phyloP scores from a whole-genome alignment of 2,888 invertebrate genomes.

The Limnephilus marmoratus region DNA sequence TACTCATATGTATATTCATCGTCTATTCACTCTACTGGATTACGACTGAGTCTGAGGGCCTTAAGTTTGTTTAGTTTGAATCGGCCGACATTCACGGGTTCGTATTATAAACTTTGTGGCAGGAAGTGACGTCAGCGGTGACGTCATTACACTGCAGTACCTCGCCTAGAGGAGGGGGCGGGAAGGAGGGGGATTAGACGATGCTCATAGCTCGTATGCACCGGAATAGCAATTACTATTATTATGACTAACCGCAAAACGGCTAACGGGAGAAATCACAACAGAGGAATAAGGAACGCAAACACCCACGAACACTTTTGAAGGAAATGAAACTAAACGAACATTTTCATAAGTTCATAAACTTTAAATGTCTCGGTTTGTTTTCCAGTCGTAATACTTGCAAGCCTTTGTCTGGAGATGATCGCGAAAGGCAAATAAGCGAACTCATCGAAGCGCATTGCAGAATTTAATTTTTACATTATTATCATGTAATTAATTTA shows the following conservation, averaged over 20 bases:
- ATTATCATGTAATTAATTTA: background rate
- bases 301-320: background rate
- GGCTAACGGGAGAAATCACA: background rate
- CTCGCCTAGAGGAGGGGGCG: background rate
- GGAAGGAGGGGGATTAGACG: background rate
- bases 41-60: background rate
- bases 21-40: background rate
- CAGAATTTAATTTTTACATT: background rate
- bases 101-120: constrained; percentile 20
- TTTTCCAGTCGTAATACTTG: background rate
- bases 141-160: constrained; percentile 55
- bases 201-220: background rate
- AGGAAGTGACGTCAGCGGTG: constrained; percentile 57
- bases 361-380: background rate
- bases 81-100: background rate
- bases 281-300: background rate
- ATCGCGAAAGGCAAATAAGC: background rate
- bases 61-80: background rate
- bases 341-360: background rate
- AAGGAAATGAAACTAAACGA: background rate
- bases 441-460: background rate
- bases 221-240: constrained; percentile 4
- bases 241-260: background rate
- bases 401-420: background rate
- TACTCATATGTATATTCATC: background rate